Evolutionary conservation across 2,113 vertebrate species (phyloP), one percentile per base, ranked within the genome.

Genomic region (Paedocypris sp.): DNA sequence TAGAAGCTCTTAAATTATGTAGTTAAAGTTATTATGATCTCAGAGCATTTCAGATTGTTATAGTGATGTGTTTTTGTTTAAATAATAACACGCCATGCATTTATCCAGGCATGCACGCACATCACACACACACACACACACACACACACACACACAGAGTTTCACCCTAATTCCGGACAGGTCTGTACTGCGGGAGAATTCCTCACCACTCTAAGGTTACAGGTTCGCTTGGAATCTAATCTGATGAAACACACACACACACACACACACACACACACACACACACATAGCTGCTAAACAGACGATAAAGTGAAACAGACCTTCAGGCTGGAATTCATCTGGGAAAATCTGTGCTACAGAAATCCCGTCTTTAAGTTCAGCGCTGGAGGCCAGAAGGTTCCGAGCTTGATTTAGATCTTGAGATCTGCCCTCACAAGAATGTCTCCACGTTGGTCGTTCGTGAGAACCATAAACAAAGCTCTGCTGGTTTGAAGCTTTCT

Each of bases 401-500:
- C n/a, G n/a, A n/a, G n/a, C n/a, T n/a, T n/a, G n/a, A n/a, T n/a
- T n/a, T n/a, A n/a, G n/a, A n/a, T n/a, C n/a, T n/a, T n/a, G n/a
- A n/a, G n/a, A n/a, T 52, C 36, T 62, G 47, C 19, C 12, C 25
- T 41, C 26, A 32, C 16, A 39, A n/a, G 36, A 51, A 61, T 39
- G 18, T 25, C 35, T 19, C 9, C 4, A 49, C 26, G 45, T n/a
- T n/a, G n/a, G n/a, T n/a, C n/a, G 43, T 62, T 62, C 51, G 47
- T 50, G 47, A 52, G 38, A 42, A 35, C 36, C 35, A 43, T 62
- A 51, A 62, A 52, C 26, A 62, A 26, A 42, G 32, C 26, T 42
- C 32, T 29, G 31, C 41, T 19, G 4, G 41, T 48, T 58, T 42
- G n/a, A 41, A 26, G 42, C 49, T 49, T 36, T 9, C 31, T 57